Evolutionary conservation across 2,888 invertebrate species (phyloP).

Genomic region (Poecilus cupreus): DNA sequence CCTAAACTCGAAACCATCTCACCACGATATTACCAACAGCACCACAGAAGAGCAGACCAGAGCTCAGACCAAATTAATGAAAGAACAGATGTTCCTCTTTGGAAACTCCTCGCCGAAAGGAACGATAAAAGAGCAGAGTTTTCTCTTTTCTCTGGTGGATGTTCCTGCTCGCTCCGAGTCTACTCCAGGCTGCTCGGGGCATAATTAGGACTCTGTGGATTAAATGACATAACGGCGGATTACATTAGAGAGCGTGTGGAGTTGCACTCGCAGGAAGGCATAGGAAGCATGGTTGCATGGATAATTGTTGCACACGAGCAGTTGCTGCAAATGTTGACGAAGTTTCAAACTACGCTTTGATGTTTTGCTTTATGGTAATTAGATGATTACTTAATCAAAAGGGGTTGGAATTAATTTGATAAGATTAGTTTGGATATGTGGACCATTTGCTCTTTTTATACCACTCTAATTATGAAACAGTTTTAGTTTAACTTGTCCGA

Average conservation of each 20-base stretch:
- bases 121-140: not conserved
- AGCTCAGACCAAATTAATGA: not conserved
- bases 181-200: not conserved
- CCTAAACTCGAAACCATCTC: no score
- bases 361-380: slow-evolving; percentile 34
- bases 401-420: slow-evolving; percentile 28
- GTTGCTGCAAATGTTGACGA: not conserved
- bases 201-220: not conserved
- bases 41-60: not conserved
- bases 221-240: not conserved
- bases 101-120: not conserved
- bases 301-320: slow-evolving; percentile 25
- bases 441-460: not conserved
- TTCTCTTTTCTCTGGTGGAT: not conserved
- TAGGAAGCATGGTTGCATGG: not conserved
- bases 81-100: not conserved
- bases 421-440: slow-evolving; percentile 3
- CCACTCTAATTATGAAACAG: not conserved
- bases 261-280: not conserved
- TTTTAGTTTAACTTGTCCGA: no score
- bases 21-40: no score
- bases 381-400: slow-evolving; percentile 25
- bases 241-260: not conserved
- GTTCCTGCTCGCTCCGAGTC: not conserved
- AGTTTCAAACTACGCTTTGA: slow-evolving; percentile 8